Percentiles rank a stretch among this genome's conserved stretches.
phyloP scores from a whole-genome alignment of 2,113 vertebrate species.

The Craseonycteris thonglongyai region DNA sequence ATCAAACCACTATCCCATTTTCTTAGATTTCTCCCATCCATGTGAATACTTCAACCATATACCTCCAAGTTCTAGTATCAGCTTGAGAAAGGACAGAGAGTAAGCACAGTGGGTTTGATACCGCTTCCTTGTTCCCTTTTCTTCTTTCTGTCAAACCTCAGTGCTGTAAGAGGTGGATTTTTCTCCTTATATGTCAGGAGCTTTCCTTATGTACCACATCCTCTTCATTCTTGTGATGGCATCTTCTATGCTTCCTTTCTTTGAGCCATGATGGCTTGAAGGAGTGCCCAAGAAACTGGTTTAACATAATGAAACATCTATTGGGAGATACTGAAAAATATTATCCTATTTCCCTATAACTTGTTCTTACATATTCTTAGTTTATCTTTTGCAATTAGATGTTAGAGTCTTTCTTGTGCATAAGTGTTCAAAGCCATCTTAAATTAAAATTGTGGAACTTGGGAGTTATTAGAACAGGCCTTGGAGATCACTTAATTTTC shows the following conservation, averaged over 20 bases:
- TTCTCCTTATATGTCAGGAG: neutral
- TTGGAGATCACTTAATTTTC: constrained; percentile 43
- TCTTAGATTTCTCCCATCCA: neutral
- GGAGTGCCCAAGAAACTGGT: neutral
- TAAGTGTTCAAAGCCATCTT: constrained; percentile 34
- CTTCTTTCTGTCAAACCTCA: neutral
- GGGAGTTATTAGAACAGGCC: neutral
- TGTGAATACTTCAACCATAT: neutral
- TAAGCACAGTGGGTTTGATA: neutral
- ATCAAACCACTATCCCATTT: neutral
- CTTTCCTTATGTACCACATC: neutral
- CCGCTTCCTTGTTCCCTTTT: neutral
- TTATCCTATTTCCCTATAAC: neutral
- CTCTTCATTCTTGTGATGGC: neutral
- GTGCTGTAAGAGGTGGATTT: neutral
- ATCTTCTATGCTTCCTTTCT: neutral
- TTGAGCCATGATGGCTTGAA: neutral
- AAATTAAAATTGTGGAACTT: constrained; percentile 27
- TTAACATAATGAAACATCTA: constrained; percentile 30
- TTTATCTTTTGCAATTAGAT: constrained; percentile 15
- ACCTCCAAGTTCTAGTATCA: neutral
- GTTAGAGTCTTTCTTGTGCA: constrained; percentile 4
- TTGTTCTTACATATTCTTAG: constrained; percentile 40
- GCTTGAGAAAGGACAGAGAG: neutral
- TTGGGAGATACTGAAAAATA: constrained; percentile 3